Base-by-base conservation (phyloP, 2,797 vertebrate species). In the Cossypha dichroa region DNA sequence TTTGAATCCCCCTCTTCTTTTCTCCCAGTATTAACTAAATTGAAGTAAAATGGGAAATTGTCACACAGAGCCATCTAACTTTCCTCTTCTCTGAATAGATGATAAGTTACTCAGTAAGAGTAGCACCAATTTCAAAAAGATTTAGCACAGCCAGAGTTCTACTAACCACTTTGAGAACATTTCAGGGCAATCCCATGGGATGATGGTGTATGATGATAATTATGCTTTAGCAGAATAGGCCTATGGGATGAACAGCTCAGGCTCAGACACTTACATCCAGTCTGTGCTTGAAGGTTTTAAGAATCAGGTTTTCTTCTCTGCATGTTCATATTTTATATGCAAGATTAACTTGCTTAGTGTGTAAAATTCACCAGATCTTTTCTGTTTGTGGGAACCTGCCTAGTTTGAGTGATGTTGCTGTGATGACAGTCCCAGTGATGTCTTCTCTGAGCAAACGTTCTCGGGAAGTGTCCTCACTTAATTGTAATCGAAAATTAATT, bases 401-500 rank as follows among this genome's bases (percentile, higher is more conserved):
- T 33, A 1, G 19, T 78, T 56, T 59, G 89, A 85, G 51, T 46
- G 46, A 83, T 90, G 38, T 78, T 45, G 68, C 29, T 85, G 77
- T 34, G 75, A 66, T 7, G 14, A 6, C 33, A 92, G 38, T 73
- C 63, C 49, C 77, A 41, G 34, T 2, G 5, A 68, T 72, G 84
- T 48, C 75, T 89, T 70, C 60, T 79, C 60, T 66, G 68, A 88
- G 78, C 68, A 76, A 85, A 91, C 56, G 52, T 64, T 92, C 90
- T 89, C 72, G 80, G 82, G 85, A 94, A 88, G 55, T 72, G 72
- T 93, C 83, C 56, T 94, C 60, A 5, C 46, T 94, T 77, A 73
- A 85, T 80, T 77, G 75, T 92, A 68, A 90, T 68, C 0, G 15
- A 91, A 94, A 96, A 92, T 78, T 88, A 93, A 90, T 91, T 93